These are phyloP conservation scores for Anolis sagrei DNA, from an alignment of 2,113 vertebrate species.

Conservation along the genomic window DNA sequence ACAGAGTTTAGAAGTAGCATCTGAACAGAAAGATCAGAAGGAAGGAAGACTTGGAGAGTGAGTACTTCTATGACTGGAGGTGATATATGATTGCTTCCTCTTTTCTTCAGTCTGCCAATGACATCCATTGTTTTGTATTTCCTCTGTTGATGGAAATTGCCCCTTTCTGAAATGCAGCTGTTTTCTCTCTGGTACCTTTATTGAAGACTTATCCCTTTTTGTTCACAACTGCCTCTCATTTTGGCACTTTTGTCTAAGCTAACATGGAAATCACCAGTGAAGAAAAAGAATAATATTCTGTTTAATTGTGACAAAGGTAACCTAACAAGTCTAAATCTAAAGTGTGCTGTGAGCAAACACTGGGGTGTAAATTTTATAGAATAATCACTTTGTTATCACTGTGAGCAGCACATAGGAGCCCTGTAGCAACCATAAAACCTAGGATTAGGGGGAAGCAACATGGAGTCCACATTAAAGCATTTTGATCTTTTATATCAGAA, in stretches of 20 bases:
- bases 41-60: background rate
- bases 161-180: background rate
- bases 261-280: background rate
- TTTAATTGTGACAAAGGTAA: background rate
- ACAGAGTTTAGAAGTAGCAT: background rate
- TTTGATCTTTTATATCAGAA: background rate
- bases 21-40: background rate
- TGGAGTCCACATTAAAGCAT: background rate
- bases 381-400: conserved; percentile 16
- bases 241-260: background rate
- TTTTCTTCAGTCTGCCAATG: background rate
- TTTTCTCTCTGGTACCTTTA: rapidly evolving
- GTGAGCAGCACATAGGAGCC: background rate
- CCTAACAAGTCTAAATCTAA: background rate
- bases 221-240: background rate
- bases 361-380: conserved; percentile 2
- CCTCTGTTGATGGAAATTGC: too few relatives aligned
- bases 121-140: background rate
- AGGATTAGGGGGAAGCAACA: background rate
- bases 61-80: too few relatives aligned
- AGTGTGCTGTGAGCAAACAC: background rate
- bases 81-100: background rate
- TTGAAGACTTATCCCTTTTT: rapidly evolving
- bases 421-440: conserved; percentile 11
- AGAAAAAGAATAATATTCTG: background rate